Conservation (phyloP, 2,113 vertebrate genomes). For the Redunca redunca region DNA sequence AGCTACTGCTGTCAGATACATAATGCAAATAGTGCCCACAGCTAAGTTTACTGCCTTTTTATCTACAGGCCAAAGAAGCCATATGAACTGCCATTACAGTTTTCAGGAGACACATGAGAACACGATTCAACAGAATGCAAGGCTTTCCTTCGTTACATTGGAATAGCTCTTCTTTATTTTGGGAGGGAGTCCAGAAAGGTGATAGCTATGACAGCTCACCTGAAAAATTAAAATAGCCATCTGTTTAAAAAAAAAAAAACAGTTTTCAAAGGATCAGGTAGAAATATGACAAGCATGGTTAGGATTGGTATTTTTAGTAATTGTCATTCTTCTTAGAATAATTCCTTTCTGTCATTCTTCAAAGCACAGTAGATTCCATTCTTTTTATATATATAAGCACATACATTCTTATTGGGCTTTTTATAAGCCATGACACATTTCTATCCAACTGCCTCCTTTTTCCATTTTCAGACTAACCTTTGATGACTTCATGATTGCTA, state of each 20-base stretch:
- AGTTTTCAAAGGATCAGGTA: neutral
- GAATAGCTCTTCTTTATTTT: neutral
- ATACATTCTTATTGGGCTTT: neutral
- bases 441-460: neutral
- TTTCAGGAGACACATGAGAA: neutral
- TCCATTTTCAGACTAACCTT: neutral
- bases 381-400: neutral
- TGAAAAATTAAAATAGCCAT: constrained; percentile 22
- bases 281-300: neutral
- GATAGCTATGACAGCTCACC: neutral
- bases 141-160: neutral
- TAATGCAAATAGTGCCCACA: neutral
- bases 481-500: neutral
- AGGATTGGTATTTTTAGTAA: constrained; percentile 1
- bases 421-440: neutral
- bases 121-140: neutral
- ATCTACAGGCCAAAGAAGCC: neutral
- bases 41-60: neutral
- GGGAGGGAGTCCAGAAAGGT: neutral
- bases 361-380: neutral
- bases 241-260: neutral
- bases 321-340: constrained; percentile 6
- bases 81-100: neutral
- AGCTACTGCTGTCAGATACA: neutral
- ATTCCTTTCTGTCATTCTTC: constrained; percentile 1